Percentiles rank a stretch among this genome's conserved stretches.
These are phyloP conservation scores for Pithys albifrons DNA, from an alignment of 2,113 vertebrate genomes.

Conservation along the genomic window DNA sequence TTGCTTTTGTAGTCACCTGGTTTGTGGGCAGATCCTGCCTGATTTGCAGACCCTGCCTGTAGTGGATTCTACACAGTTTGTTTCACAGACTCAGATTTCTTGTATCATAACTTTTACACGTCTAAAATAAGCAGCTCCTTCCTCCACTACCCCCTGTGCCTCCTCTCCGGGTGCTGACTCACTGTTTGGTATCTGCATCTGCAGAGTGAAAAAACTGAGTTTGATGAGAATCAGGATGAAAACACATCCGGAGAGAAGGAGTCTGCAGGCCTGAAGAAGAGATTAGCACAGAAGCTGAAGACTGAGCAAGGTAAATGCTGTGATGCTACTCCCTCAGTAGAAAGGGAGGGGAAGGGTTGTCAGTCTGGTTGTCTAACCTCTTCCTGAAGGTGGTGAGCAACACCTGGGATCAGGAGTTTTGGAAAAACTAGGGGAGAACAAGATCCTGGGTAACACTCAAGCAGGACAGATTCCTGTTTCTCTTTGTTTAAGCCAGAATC, in stretches of 20 bases:
- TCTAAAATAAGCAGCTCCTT: not conserved
- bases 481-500: not conserved
- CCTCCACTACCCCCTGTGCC: not conserved
- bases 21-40: not conserved
- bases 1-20: not conserved
- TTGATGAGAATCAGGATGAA: constrained; percentile 73
- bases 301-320: constrained; percentile 69
- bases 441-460: not conserved
- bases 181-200: not conserved
- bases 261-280: constrained; percentile 65
- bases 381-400: not conserved
- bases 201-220: constrained; percentile 83
- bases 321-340: not conserved
- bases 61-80: not conserved
- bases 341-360: not conserved
- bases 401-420: not conserved
- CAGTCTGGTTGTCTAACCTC: not conserved
- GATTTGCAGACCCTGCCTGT: not conserved
- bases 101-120: not conserved
- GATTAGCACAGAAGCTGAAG: constrained; percentile 78
- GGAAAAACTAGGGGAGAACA: not conserved
- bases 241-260: constrained; percentile 61
- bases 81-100: not conserved
- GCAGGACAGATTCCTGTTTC: rapidly evolving
- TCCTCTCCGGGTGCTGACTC: not conserved